phyloP scores from a whole-genome alignment of 2,113 vertebrate species.

The Chrysochloris asiatica region DNA sequence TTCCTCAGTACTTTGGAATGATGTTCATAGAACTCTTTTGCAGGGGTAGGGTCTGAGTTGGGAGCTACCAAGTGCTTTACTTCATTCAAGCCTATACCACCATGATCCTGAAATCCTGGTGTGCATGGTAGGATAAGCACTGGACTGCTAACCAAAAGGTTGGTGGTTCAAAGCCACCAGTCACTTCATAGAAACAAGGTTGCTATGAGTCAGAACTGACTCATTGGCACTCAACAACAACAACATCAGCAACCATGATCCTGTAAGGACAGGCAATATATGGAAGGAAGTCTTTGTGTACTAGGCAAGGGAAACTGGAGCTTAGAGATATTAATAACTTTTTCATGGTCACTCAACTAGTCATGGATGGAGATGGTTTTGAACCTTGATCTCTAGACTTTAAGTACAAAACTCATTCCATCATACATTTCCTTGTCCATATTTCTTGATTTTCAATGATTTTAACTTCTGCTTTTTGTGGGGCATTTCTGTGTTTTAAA shows the following conservation, averaged over 20 bases:
- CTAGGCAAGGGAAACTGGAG: background rate
- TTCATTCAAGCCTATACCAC: background rate
- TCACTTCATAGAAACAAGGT: too few relatives aligned
- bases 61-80: background rate
- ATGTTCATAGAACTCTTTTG: accelerated
- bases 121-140: too few relatives aligned
- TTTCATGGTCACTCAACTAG: background rate
- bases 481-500: background rate
- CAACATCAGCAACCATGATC: too few relatives aligned
- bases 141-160: too few relatives aligned
- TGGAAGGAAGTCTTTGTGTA: background rate
- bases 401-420: background rate
- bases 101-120: too few relatives aligned
- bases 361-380: background rate
- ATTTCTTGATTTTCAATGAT: background rate
- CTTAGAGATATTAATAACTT: background rate
- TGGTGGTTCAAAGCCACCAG: too few relatives aligned
- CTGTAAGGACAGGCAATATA: background rate
- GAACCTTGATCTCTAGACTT: background rate
- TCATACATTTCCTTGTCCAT: background rate
- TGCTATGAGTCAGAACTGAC: too few relatives aligned
- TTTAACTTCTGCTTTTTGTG: background rate
- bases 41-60: background rate
- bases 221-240: too few relatives aligned
- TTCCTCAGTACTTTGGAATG: background rate